phyloP scores from a whole-genome alignment of 2,797 vertebrate genomes.

The Phataginus tetradactyla region DNA sequence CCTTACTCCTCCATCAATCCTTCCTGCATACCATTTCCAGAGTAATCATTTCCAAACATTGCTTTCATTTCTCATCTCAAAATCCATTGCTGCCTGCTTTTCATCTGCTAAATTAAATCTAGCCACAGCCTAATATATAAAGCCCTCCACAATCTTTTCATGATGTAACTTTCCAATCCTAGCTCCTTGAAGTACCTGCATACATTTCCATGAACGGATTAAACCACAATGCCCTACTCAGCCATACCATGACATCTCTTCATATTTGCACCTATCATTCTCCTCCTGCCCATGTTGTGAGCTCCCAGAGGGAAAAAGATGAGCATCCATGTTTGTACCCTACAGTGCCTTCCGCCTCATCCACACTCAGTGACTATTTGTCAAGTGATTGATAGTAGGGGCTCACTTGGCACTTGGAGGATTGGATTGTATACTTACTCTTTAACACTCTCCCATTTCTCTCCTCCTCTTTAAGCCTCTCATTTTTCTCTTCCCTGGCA shows the following conservation, averaged over 20 bases:
- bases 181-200: not conserved
- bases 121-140: not conserved
- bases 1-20: not conserved
- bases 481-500: not conserved
- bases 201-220: not conserved
- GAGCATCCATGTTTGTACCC: not conserved
- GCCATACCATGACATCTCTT: not conserved
- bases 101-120: constrained; percentile 24
- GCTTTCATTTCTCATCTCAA: constrained; percentile 28
- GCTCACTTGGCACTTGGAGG: not conserved
- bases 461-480: not conserved
- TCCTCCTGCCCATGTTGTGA: not conserved
- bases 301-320: not conserved
- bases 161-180: not conserved
- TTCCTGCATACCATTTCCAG: constrained; percentile 5
- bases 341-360: not conserved
- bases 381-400: not conserved
- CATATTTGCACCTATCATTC: not conserved
- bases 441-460: not conserved
- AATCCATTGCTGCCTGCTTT: not conserved
- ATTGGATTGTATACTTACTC: constrained; percentile 16
- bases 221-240: not conserved
- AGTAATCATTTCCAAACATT: constrained; percentile 22
- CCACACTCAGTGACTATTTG: not conserved
- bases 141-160: not conserved